Conservation (phyloP, 2,113 vertebrate genomes). For the Forbesichthys agassizii region DNA sequence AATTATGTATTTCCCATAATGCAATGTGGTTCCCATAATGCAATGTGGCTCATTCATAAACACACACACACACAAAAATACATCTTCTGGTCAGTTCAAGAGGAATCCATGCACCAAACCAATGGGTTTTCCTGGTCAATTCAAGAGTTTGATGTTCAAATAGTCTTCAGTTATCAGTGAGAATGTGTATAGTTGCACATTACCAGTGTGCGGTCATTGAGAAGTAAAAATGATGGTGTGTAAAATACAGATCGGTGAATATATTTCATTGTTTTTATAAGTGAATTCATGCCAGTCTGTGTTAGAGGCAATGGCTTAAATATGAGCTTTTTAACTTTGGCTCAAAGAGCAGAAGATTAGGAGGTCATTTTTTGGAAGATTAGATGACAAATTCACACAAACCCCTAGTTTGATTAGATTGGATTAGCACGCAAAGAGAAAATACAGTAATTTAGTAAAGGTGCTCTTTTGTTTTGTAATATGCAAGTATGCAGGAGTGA, state of each 20-base stretch:
- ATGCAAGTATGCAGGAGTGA: slow-evolving; percentile 20
- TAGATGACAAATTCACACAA: slow-evolving; percentile 35
- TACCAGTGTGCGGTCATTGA: slow-evolving; percentile 36
- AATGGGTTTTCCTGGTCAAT: not conserved
- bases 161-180: slow-evolving; percentile 14
- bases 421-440: slow-evolving; percentile 47
- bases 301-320: slow-evolving; percentile 6
- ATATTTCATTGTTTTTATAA: slow-evolving; percentile 12
- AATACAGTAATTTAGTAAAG: slow-evolving; percentile 49
- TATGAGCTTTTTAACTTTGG: slow-evolving; percentile 50
- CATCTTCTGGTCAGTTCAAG: slow-evolving; percentile 3
- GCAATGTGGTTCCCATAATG: slow-evolving; percentile 37
- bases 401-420: slow-evolving; percentile 40
- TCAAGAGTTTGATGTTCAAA: not conserved
- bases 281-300: slow-evolving; percentile 12
- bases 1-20: slow-evolving; percentile 44
- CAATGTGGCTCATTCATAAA: slow-evolving; percentile 25
- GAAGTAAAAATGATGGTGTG: slow-evolving; percentile 10
- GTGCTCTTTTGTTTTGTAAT: slow-evolving; percentile 51
- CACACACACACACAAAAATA: not conserved
- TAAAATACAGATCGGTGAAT: not conserved
- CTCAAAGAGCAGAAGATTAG: slow-evolving; percentile 55
- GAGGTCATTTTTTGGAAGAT: slow-evolving; percentile 66
- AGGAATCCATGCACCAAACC: not conserved
- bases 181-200: slow-evolving; percentile 9